Evolutionary conservation across 2,797 vertebrate genomes (phyloP), one percentile per base, ranked within the genome.

Genomic region (Acanthurus tractus): DNA sequence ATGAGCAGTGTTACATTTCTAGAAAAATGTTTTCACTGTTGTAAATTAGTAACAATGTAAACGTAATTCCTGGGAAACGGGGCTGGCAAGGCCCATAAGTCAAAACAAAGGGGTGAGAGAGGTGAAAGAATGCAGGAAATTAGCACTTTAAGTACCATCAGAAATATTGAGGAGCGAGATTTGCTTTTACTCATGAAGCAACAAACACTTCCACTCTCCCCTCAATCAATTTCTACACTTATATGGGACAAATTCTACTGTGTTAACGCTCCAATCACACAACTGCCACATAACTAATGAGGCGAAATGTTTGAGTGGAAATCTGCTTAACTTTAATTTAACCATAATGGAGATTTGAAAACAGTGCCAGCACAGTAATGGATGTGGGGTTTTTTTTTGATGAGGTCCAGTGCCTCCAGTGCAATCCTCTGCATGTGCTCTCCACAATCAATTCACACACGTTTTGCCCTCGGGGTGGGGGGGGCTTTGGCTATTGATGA

Each of bases 351-450:
- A 70, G 73, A 86, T 88, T 84, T 90, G 83, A 89, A 85, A 87
- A 67, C 57, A 45, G 72, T 70, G 69, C 64, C 64, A 42, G n/a
- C 56, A 6, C 1, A 8, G 72, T 87, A 86, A 92, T 88, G 75
- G 73, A 91, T 90, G 81, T 74, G 23, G 55, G 46, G 45, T 88
- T 87, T 85, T 89, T 82, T 85, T 89, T 82, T 6, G 85, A 87
- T 25, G 70, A 78, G 83, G 68, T 86, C 80, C 82, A 86, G 59
- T 65, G 71, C 74, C 69, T 86, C 66, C 68, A 66, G 57, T 52
- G 73, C 77, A 72, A 79, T 45, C 29, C 70, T 64, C 64, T 63
- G 76, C 72, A 69, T 78, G 75, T 75, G 70, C 70, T 46, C 34
- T 14, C 74, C 13, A 20, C 40, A 63, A 88, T 94, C 88, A 83